Percentiles rank a stretch among this genome's conserved stretches.
Evolutionary conservation across 2,888 invertebrate genomes (phyloP).

Genomic region (Physocephala rufipes): DNA sequence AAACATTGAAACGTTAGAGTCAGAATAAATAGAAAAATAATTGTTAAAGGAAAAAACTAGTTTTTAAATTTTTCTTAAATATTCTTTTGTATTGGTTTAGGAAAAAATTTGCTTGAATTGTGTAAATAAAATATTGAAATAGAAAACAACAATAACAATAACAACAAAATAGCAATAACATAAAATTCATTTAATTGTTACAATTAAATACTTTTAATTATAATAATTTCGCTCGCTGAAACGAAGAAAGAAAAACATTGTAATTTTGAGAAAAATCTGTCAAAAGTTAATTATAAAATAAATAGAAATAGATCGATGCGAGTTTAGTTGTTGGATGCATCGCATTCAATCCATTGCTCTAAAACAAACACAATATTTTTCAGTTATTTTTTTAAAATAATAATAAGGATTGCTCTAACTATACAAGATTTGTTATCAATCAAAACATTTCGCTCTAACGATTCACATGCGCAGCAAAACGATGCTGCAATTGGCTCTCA

Average conservation of each 20-base stretch:
- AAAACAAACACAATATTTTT: no score
- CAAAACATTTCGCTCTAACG: conserved; percentile 55
- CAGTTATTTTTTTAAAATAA: no score
- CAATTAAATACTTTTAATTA: conserved; percentile 39
- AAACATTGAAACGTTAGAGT: no score
- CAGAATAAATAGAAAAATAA: no score
- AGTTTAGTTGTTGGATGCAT: not conserved
- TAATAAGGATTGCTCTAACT: conserved; percentile 34
- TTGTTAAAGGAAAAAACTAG: no score
- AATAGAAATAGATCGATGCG: conserved; percentile 41
- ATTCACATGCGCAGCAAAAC: conserved; percentile 46
- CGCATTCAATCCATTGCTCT: not conserved
- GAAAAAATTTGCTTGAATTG: not conserved
- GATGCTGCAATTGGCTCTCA: conserved; percentile 46
- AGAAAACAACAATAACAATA: not conserved
- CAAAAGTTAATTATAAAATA: conserved; percentile 58
- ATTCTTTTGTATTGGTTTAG: no score
- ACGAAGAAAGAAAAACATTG: not conserved
- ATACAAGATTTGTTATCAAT: conserved; percentile 63
- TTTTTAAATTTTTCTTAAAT: no score
- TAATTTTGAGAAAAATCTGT: conserved; percentile 40
- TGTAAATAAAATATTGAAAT: not conserved
- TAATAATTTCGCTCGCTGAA: conserved; percentile 38
- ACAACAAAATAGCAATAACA: conserved; percentile 32
- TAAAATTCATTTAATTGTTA: conserved; percentile 22